Evolutionary conservation across 2,888 invertebrate genomes (phyloP), one percentile per base, ranked within the genome.

Genomic region (Rugalucina vietnamica): DNA sequence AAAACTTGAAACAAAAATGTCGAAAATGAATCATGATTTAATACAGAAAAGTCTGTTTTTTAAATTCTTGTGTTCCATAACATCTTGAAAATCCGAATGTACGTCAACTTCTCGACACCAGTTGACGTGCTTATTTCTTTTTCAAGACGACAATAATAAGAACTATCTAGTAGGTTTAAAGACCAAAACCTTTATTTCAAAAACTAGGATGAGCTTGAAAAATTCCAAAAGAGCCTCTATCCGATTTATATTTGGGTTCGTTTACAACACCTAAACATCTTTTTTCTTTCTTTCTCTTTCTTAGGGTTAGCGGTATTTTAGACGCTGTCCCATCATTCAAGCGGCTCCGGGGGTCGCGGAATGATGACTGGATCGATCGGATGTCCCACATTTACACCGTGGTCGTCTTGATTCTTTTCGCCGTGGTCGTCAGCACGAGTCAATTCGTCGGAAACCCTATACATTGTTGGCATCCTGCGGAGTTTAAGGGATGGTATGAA

Each of bases 291-390:
- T 76, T 82, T 74, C 50, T 77, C 60, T 78, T 84, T 77, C 36
- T 21, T 86, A 91, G 91, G 91, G 89, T 89, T 71, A 90, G 90
- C 77, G 90, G 86, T 32, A 88, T 91, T 34, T 83, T 93, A 73
- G 90, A 87, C 34, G 87, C 89, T 36, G 90, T 92, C 76, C 92
- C 91, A 57, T 89, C 89, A 73, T 90, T 91, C 82, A 88, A 91
- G 75, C 88, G 86, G 82, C 86, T 93, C 21, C 87, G 89, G 49
- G 90, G 92, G n/a, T 89, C 86, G 43, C 89, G 87, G 34, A 91
- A 91, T 76, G 93, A 93, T 85, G 93, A 92, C 82, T 93, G 92
- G 92, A 91, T 92, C 27, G 93, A 93, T 77, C 85, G 93, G 1
- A 86, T 91, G 75, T 92, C 89, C 71, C 93, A 93, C 83, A 84